These are phyloP conservation scores for Zaprionus africanus DNA, from an alignment of 1,140 invertebrate genomes.

Conservation along the genomic window DNA sequence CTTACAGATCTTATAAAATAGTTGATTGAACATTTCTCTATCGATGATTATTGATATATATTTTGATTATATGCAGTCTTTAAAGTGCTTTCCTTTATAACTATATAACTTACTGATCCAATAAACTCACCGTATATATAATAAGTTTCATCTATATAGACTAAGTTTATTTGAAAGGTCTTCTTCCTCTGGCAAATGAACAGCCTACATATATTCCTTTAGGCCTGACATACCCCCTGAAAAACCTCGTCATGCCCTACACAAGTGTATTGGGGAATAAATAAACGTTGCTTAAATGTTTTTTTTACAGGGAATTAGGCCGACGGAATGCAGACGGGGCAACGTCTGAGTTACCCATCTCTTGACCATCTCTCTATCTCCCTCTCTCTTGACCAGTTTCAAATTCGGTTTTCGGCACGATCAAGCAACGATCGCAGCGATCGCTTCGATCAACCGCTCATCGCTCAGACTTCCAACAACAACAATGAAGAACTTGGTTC, in stretches of 20 bases:
- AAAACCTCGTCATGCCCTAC: neutral
- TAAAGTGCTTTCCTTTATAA: too few species aligned
- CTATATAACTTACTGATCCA: too few species aligned
- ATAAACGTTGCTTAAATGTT: constrained; percentile 46
- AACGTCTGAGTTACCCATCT: constrained; percentile 18
- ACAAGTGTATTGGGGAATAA: constrained; percentile 5
- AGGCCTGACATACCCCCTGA: neutral
- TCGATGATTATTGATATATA: too few species aligned
- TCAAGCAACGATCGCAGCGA: constrained; percentile 68
- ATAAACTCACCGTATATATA: neutral
- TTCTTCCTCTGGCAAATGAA: neutral
- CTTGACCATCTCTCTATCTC: neutral
- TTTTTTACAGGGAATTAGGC: constrained; percentile 66
- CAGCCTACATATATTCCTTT: neutral
- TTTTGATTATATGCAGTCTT: too few species aligned
- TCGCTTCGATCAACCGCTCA: constrained; percentile 66
- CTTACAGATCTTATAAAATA: too few species aligned
- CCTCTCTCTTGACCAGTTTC: constrained; percentile 48
- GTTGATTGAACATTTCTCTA: too few species aligned
- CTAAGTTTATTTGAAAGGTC: neutral
- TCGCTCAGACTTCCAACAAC: constrained; percentile 39
- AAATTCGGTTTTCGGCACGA: constrained; percentile 73
- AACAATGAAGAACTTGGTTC: constrained; percentile 38
- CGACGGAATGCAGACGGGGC: constrained; percentile 59
- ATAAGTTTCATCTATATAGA: neutral